Conservation (phyloP, 2,113 vertebrate species). For the Chlorodrepanis virens region DNA sequence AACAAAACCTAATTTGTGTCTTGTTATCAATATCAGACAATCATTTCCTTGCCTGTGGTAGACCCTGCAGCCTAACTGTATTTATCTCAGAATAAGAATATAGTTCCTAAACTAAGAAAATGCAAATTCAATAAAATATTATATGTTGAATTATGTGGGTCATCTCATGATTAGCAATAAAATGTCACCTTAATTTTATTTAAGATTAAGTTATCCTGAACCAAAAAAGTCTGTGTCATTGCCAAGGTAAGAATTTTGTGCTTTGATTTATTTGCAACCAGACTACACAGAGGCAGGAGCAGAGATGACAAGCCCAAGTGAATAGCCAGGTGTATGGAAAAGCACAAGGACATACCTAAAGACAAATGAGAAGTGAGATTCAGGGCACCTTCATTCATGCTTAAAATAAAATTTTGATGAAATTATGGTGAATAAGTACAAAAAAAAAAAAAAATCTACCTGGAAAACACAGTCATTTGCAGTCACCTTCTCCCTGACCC, state of each 20-base stretch:
- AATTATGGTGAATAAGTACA: not conserved
- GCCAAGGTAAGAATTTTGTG: not conserved
- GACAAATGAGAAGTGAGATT: not conserved
- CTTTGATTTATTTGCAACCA: not conserved
- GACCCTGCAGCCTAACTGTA: not conserved
- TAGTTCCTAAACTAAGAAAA: not conserved
- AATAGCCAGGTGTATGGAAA: not conserved
- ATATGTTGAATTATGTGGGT: not conserved
- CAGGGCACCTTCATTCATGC: not conserved
- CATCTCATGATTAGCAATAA: not conserved
- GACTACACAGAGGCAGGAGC: not conserved
- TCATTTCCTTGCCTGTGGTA: not conserved
- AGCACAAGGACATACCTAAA: not conserved
- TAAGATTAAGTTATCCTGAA: not conserved
- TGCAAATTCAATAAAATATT: not conserved
- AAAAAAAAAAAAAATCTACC: not conserved
- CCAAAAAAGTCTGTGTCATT: not conserved
- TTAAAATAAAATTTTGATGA: conserved; percentile 8
- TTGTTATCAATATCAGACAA: not conserved
- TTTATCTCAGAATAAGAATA: not conserved
- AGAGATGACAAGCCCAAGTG: not conserved
- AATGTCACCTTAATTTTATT: not conserved
- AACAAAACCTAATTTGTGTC: not conserved
- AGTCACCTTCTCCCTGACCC: not conserved
- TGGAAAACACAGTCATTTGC: not conserved